Evolutionary conservation across 2,113 vertebrate species (phyloP), one percentile per base, ranked within the genome.

Genomic region (Gasterosteus aculeatus): DNA sequence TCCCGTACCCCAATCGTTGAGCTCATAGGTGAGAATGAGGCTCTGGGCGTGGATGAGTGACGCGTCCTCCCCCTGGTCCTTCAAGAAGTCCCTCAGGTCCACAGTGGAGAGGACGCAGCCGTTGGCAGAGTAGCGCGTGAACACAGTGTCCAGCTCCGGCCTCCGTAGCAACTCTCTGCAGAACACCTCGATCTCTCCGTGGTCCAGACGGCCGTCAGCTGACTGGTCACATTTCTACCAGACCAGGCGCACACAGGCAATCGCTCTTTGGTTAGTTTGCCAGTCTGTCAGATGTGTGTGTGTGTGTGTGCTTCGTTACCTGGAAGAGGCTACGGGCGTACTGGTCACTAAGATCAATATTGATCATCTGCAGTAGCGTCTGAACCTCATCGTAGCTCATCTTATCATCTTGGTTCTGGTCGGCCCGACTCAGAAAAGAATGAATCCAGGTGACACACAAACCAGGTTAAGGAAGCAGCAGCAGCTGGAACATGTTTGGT

Each of bases 311-410:
- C 16, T 46, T 7, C 0, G 16, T 16, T 81, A 99, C 97, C 97
- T 97, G 96, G 90, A 98, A 98, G 68, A 99, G 96, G 71, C 62
- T 89, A 83, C 88, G 92, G 41, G 98, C 97, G 0, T 98, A 98
- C 88, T 94, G 93, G 54, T 98, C 96, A 0, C 95, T 95, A 90
- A 98, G 92, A 86, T 98, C 94, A 3, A 99, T 95, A 51, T 99
- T 99, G 88, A 99, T 95, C 97, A 99, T 97, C 84, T 94, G 89
- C 72, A 99, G 93, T 89, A 99, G 95, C 63, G 72, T 94, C 92
- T 97, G 96, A 74, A 98, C 95, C 88, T 99, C 98, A 47, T 96
- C 93, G 72, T 99, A 98, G 83, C 94, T 97, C 96, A 99, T 98
- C 91, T 96, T 97, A 44, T 96, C 96, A 60, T 99, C 97, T 33